phyloP scores from a whole-genome alignment of 2,113 vertebrate species.

The Chlorodrepanis virens region DNA sequence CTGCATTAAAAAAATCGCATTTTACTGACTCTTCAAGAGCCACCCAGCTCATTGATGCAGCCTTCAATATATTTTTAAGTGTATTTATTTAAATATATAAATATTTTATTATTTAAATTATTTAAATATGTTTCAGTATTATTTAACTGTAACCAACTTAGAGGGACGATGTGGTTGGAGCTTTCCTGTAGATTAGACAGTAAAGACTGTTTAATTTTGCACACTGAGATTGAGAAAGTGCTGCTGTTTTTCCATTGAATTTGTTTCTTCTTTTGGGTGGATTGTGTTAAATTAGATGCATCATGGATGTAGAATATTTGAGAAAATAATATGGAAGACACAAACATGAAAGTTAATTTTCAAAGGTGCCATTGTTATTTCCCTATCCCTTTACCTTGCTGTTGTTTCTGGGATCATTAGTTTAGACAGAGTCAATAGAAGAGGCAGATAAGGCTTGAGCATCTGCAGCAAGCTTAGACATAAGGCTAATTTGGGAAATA shows the following conservation, averaged over 20 bases:
- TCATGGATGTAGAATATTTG: background rate
- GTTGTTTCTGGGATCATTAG: background rate
- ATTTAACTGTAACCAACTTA: background rate
- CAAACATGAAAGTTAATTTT: background rate
- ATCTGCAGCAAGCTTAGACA: background rate
- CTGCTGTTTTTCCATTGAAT: background rate
- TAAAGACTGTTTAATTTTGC: background rate
- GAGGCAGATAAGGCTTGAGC: background rate
- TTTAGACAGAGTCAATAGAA: background rate
- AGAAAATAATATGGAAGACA: background rate
- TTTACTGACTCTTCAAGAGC: background rate
- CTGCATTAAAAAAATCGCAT: background rate
- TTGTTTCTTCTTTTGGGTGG: background rate
- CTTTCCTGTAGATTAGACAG: background rate
- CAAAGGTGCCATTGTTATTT: background rate
- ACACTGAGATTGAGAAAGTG: no score
- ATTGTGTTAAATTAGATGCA: background rate
- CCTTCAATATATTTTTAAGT: background rate
- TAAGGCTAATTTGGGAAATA: background rate
- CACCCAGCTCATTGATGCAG: background rate
- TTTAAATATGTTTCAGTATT: background rate
- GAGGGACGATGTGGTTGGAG: background rate
- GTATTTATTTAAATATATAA: background rate
- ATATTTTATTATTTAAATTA: background rate
- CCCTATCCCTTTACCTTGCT: background rate